Evolutionary conservation across 2,113 vertebrate species (phyloP).

Genomic region (Grus americana): DNA sequence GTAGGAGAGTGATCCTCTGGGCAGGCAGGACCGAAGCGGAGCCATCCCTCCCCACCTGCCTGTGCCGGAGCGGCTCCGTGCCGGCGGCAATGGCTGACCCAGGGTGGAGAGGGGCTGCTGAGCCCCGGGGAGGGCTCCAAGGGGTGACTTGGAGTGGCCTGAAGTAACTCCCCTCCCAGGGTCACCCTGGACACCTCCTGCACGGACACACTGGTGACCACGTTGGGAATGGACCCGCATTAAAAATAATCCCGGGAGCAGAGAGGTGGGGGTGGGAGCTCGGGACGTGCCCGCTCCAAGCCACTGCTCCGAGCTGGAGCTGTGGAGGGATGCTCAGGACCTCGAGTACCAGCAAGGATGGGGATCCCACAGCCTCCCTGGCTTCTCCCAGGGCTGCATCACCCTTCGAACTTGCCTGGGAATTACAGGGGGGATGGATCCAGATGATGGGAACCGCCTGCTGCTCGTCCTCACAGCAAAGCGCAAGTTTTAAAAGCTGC

Average conservation of each 20-base stretch:
- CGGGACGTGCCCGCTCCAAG: rapidly evolving
- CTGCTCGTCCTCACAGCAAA: neutral
- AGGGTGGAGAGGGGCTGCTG: neutral
- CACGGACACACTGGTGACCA: neutral
- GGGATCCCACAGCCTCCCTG: neutral
- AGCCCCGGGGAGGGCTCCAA: neutral
- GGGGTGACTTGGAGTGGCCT: neutral
- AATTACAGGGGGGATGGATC: neutral
- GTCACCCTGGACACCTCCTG: neutral
- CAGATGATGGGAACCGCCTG: rapidly evolving
- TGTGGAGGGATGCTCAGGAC: neutral
- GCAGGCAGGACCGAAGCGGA: rapidly evolving
- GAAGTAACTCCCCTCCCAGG: neutral
- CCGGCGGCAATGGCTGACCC: rapidly evolving
- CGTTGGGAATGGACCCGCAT: rapidly evolving
- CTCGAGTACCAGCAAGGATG: neutral
- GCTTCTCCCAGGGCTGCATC: neutral
- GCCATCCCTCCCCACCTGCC: neutral
- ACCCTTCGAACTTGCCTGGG: neutral
- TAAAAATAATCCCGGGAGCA: neutral
- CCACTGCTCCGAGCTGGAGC: neutral
- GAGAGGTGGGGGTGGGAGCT: neutral
- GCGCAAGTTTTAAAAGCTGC: neutral
- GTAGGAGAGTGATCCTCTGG: neutral
- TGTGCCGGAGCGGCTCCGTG: rapidly evolving